phyloP scores from a whole-genome alignment of 2,888 invertebrate species.

The Chrysolina americana region DNA sequence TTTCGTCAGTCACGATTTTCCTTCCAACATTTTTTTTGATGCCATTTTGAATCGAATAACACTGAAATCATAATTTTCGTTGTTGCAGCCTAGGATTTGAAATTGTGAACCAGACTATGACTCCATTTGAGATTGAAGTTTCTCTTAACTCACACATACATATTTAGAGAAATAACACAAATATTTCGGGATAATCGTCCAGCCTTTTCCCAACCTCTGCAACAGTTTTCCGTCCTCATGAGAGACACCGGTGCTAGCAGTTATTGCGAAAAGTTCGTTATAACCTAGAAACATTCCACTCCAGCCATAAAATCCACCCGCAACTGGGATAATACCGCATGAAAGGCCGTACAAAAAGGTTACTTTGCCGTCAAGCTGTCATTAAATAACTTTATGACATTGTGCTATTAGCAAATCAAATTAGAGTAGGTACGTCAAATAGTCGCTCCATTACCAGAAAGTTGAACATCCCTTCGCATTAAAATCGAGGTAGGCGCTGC shows the following conservation, averaged over 20 bases:
- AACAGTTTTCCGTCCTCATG: neutral
- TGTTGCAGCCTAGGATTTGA: too few species aligned
- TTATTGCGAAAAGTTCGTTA: conserved; percentile 11
- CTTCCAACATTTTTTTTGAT: too few species aligned
- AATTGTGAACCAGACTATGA: too few species aligned
- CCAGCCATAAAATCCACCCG: conserved; percentile 16
- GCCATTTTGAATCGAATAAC: too few species aligned
- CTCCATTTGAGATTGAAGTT: too few species aligned
- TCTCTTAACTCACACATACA: too few species aligned
- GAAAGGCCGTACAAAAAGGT: conserved; percentile 15
- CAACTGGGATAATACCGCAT: conserved; percentile 12
- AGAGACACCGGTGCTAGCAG: neutral
- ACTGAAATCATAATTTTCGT: too few species aligned
- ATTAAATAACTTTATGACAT: conserved; percentile 32
- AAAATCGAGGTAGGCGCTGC: neutral
- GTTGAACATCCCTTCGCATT: conserved; percentile 7
- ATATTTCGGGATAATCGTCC: neutral
- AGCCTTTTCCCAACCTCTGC: neutral
- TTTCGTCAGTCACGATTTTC: too few species aligned
- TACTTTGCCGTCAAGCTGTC: conserved; percentile 26
- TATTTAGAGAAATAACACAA: neutral
- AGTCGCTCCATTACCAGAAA: conserved; percentile 26
- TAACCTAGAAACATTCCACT: conserved; percentile 10
- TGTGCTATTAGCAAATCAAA: conserved; percentile 45
- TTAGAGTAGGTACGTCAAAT: conserved; percentile 35